phyloP scores from a whole-genome alignment of 2,797 vertebrate genomes.

The Muscicapa striata region DNA sequence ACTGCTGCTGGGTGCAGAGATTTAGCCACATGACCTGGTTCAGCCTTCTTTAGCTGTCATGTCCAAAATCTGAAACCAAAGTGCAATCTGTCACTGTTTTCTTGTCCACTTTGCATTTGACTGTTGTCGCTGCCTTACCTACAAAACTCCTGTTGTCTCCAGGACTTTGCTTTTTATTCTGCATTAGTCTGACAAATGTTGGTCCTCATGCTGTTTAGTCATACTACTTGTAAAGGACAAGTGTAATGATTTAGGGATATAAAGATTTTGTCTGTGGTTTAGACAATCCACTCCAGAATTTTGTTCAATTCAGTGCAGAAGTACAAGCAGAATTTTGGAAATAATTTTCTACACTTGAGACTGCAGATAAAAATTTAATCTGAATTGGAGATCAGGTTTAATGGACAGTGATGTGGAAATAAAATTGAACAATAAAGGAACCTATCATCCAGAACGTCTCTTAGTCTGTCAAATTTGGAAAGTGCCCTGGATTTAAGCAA shows the following conservation, averaged over 20 bases:
- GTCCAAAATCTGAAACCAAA: background rate
- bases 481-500: background rate
- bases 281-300: background rate
- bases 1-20: background rate
- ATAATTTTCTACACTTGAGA: background rate
- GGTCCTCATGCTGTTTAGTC: background rate
- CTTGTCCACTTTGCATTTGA: background rate
- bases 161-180: background rate
- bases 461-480: background rate
- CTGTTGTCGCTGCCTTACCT: background rate
- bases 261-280: background rate
- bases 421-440: background rate
- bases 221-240: background rate
- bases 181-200: background rate
- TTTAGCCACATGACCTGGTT: background rate
- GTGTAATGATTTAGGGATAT: background rate
- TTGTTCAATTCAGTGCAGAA: background rate
- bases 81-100: background rate
- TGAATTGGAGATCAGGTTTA: background rate
- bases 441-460: background rate
- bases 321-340: background rate
- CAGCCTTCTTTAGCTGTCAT: background rate
- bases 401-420: background rate
- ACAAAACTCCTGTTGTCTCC: fast-evolving
- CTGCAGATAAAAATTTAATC: background rate